Conservation (phyloP, 2,113 vertebrate genomes). For the Morone chrysops region DNA sequence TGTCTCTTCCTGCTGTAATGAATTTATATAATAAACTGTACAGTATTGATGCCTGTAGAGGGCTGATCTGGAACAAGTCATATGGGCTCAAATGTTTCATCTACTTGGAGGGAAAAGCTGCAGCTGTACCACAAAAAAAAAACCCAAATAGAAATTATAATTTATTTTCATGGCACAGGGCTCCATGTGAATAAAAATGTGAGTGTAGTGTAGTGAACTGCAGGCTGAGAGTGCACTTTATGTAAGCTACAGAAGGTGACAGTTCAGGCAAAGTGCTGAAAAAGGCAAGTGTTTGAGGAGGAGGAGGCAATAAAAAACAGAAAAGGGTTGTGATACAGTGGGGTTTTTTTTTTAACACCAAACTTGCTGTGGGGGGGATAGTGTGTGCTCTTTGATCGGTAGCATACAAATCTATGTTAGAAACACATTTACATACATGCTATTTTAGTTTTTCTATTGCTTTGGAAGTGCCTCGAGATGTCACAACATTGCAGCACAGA, state of each 20-base stretch:
- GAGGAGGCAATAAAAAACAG: conserved; percentile 46
- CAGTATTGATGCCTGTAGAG: no score
- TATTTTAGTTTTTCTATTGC: not conserved
- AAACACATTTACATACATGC: not conserved
- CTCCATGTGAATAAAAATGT: conserved; percentile 29
- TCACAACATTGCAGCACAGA: conserved; percentile 6
- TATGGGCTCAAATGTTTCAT: no score
- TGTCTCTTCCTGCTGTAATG: no score
- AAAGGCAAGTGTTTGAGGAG: conserved; percentile 51
- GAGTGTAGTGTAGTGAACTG: conserved; percentile 32
- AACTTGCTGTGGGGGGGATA: not conserved
- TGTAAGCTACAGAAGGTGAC: conserved; percentile 51
- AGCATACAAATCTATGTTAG: conserved; percentile 11
- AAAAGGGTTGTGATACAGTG: conserved; percentile 11
- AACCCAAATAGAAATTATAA: conserved; percentile 42
- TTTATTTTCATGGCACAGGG: conserved; percentile 48
- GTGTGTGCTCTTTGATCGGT: not conserved
- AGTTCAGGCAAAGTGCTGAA: conserved; percentile 52
- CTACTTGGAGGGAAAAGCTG: no score
- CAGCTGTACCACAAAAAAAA: conserved; percentile 12
- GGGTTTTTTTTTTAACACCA: conserved; percentile 28
- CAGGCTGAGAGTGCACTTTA: conserved; percentile 41
- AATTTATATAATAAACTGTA: no score
- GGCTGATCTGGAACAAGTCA: no score
- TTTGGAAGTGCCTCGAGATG: not conserved